Base-by-base conservation (phyloP, 2,797 vertebrate species). In the Parauchenoglanis ngamensis region DNA sequence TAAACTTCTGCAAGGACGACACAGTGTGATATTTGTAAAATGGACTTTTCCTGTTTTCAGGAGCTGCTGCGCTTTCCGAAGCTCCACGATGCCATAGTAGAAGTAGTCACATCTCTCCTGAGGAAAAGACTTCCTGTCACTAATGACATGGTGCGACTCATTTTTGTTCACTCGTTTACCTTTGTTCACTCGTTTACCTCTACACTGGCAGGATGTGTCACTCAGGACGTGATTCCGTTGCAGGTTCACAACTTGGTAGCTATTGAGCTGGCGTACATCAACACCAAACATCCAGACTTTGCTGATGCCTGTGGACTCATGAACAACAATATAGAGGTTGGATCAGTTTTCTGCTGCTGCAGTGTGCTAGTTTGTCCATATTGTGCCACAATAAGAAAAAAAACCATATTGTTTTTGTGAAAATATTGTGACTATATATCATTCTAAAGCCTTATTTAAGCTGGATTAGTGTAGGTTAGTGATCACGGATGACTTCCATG, bases 211-310 rank as follows among this genome's bases (percentile, higher is more conserved):
- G 35, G 7, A 11, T 46, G 21, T 31, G 17, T 54, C 63, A 68
- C 46, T 44, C n/a, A n/a, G 59, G 13, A 78, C 2, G 0, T 0
- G 12, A 21, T 67, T 75, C 19, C 23, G 4, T 83, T 54, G n/a
- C 54, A 99, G 98, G 98, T 99, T 61, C 98, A 99, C 92, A 99
- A 99, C 92, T 92, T 99, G 92, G 98, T 99, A 87, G 98, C 98
- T 5, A 99, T 99, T 82, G 98, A 99, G 92, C 92, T 99, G 91
- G 98, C 98, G 63, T 99, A 99, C 92, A 99, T 99, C 94, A 99
- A 99, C 93, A 99, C 98, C 70, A 99, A 99, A 88, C 98, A 99
- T 90, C 98, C 98, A 4, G 98, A 99, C 95, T 99, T 99, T 52
- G 98, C 98, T 35, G 98, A 99, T 86, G 98, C 98, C 87, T 99